Percentiles rank a stretch among this genome's conserved stretches.
Conservation (phyloP, 2,113 vertebrate species). For the Leptobrachium leishanense region DNA sequence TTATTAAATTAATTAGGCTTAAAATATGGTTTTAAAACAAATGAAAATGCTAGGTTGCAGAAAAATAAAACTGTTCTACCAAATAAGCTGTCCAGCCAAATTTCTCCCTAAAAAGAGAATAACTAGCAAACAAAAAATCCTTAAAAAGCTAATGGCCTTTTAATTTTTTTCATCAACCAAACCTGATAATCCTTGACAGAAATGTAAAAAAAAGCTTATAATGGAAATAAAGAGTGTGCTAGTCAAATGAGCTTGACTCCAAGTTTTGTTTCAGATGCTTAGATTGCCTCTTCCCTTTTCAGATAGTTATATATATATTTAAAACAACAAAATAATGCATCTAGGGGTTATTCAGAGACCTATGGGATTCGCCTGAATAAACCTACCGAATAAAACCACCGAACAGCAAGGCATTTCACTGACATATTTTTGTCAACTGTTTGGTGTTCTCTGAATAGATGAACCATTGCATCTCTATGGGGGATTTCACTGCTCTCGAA, state of each 20-base stretch:
- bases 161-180: constrained; percentile 63
- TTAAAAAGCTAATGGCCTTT: constrained; percentile 54
- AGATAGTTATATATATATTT: neutral
- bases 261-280: constrained; percentile 27
- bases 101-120: constrained; percentile 16
- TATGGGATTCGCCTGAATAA: no score
- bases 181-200: constrained; percentile 64
- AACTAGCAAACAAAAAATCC: constrained; percentile 42
- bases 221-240: constrained; percentile 51
- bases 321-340: no score
- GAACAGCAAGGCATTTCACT: no score
- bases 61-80: constrained; percentile 13
- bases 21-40: neutral
- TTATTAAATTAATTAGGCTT: neutral
- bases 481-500: no score
- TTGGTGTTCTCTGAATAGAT: no score
- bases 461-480: no score
- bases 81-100: constrained; percentile 16
- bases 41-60: constrained; percentile 24
- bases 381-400: no score
- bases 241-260: constrained; percentile 56
- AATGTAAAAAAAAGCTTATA: constrained; percentile 52
- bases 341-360: no score
- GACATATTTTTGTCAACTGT: no score
- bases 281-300: neutral